Percentiles rank a stretch among this genome's conserved stretches.
phyloP scores from a whole-genome alignment of 2,797 vertebrate genomes.

The Pantherophis vulpinus region DNA sequence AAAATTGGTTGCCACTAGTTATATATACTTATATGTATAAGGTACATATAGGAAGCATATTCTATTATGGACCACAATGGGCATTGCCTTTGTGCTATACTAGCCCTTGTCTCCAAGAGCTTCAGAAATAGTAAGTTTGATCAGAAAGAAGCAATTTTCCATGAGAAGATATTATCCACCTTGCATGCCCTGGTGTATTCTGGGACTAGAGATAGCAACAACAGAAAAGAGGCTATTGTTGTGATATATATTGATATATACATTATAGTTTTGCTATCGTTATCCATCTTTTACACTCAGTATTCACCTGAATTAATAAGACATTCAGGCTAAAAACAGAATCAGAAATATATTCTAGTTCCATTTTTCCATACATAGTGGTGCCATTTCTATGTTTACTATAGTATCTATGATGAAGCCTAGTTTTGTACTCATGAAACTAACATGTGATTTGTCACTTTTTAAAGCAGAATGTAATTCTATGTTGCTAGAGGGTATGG shows the following conservation, averaged over 20 bases:
- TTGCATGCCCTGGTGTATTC: neutral
- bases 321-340: neutral
- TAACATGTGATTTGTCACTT: neutral
- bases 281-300: neutral
- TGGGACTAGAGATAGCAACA: neutral
- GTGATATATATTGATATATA: neutral
- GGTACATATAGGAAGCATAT: neutral
- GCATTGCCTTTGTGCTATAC: neutral
- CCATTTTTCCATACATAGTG: neutral
- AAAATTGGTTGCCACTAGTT: neutral
- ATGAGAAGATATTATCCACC: neutral
- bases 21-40: too few relatives aligned
- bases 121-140: neutral
- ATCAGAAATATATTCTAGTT: neutral
- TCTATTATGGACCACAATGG: neutral
- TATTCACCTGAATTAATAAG: neutral
- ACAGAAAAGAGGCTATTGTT: neutral
- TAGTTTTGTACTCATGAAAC: neutral
- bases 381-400: neutral
- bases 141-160: neutral
- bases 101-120: neutral
- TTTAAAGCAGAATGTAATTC: neutral
- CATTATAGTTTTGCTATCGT: neutral
- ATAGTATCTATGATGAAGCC: neutral
- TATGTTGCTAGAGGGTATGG: neutral